Conservation (phyloP, 2,888 invertebrate genomes). For the Ectobius pallidus region DNA sequence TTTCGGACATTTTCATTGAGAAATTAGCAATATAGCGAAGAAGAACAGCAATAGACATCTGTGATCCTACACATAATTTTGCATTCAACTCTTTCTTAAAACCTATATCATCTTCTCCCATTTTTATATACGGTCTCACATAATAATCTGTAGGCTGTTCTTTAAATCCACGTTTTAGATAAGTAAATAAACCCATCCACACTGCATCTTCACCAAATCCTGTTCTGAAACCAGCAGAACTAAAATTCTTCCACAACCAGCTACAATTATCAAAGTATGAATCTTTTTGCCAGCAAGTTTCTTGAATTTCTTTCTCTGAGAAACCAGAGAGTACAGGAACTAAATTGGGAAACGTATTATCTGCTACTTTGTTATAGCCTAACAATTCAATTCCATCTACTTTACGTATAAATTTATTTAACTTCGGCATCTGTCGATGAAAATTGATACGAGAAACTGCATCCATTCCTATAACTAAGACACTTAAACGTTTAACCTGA, state of each 20-base stretch:
- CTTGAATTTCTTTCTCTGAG: constrained; percentile 66
- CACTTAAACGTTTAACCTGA: constrained; percentile 57
- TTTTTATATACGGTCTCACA: constrained; percentile 73
- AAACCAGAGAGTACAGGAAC: constrained; percentile 80
- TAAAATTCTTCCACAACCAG: constrained; percentile 84
- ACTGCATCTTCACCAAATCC: constrained; percentile 85
- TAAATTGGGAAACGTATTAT: constrained; percentile 92
- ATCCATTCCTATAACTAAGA: constrained; percentile 84
- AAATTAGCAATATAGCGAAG: constrained; percentile 74
- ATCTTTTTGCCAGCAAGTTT: constrained; percentile 66
- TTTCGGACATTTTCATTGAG: constrained; percentile 61
- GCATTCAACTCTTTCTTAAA: constrained; percentile 68
- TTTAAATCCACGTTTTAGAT: constrained; percentile 75
- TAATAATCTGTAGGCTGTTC: constrained; percentile 87
- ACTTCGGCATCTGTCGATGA: constrained; percentile 80
- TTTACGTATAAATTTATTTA: constrained; percentile 64
- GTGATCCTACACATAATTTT: constrained; percentile 71
- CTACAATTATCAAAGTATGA: constrained; percentile 77
- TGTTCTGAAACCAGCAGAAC: constrained; percentile 74
- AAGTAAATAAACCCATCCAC: constrained; percentile 80
- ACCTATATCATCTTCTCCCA: constrained; percentile 70
- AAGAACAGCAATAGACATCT: constrained; percentile 72
- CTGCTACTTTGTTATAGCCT: constrained; percentile 93
- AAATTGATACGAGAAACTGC: constrained; percentile 86
- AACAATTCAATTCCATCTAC: constrained; percentile 76